These are phyloP conservation scores for Cheilosia grossa DNA, from an alignment of 2,888 invertebrate species.

Conservation along the genomic window DNA sequence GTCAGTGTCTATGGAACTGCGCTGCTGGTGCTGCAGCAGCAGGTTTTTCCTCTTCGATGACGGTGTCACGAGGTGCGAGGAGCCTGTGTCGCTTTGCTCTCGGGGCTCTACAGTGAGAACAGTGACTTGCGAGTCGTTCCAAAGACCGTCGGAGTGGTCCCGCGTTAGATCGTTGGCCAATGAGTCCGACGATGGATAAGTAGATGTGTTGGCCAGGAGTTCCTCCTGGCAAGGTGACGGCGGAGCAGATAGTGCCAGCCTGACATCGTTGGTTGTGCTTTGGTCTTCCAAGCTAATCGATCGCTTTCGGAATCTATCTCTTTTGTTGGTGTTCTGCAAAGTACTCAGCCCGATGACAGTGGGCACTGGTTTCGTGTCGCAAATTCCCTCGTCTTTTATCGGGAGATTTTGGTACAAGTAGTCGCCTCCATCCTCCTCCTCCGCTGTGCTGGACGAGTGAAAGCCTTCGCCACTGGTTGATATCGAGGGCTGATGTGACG, in stretches of 20 bases:
- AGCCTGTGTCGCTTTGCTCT: conserved; percentile 81
- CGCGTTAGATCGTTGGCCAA: conserved; percentile 90
- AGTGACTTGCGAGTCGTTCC: conserved; percentile 95
- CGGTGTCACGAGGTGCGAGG: conserved; percentile 88
- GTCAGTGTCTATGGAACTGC: conserved; percentile 93
- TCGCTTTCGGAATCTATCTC: conserved; percentile 89
- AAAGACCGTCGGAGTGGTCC: conserved; percentile 93
- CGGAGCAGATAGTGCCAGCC: conserved; percentile 86
- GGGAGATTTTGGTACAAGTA: conserved; percentile 81
- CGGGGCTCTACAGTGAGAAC: conserved; percentile 88
- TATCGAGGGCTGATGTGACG: conserved; percentile 10
- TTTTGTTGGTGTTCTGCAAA: conserved; percentile 81
- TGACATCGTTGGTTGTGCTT: conserved; percentile 80
- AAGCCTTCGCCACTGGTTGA: conserved; percentile 52
- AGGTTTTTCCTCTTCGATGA: conserved; percentile 91
- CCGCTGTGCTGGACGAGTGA: conserved; percentile 49
- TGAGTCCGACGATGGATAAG: conserved; percentile 92
- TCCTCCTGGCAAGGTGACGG: conserved; percentile 86
- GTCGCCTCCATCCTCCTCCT: conserved; percentile 75
- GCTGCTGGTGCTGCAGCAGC: conserved; percentile 91
- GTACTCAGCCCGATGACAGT: conserved; percentile 71
- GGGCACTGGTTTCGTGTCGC: conserved; percentile 62
- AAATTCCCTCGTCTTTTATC: conserved; percentile 76
- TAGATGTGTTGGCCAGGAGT: conserved; percentile 86
- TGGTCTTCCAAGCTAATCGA: conserved; percentile 89